Evolutionary conservation across 2,888 invertebrate genomes (phyloP).

Genomic region (Neoscelio sp.): DNA sequence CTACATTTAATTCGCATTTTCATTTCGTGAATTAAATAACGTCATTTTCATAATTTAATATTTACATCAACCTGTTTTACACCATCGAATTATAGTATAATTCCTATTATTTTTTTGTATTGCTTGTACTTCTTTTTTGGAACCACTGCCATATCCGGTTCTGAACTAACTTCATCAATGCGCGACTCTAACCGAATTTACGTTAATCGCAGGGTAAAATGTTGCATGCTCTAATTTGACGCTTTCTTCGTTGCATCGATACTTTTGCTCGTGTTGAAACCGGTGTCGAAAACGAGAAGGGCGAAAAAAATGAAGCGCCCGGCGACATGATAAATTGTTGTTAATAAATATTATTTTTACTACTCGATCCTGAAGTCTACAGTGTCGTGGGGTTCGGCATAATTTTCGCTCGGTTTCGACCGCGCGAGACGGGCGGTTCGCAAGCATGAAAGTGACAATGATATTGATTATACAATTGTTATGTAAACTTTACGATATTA

Average conservation of each 20-base stretch:
- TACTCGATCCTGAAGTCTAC: conserved; percentile 1
- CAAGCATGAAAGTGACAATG: conserved; percentile 4
- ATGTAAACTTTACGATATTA: conserved; percentile 6
- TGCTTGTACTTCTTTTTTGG: not conserved
- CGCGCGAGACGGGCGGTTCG: too few species aligned
- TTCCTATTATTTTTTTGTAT: not conserved
- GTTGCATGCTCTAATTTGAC: too few species aligned
- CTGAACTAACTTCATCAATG: too few species aligned
- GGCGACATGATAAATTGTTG: conserved; percentile 14
- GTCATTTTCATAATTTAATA: too few species aligned
- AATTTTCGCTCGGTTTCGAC: not conserved
- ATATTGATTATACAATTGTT: conserved; percentile 13
- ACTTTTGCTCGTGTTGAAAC: too few species aligned
- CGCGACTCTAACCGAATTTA: not conserved
- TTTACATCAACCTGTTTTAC: too few species aligned
- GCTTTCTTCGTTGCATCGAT: too few species aligned
- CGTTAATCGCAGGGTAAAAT: too few species aligned
- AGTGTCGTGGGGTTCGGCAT: not conserved
- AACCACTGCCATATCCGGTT: conserved; percentile 8
- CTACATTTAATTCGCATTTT: too few species aligned
- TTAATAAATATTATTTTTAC: conserved; percentile 39
- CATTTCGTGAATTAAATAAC: too few species aligned
- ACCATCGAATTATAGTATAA: too few species aligned
- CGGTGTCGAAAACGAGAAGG: not conserved
- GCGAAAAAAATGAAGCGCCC: too few species aligned